Evolutionary conservation across 2,797 vertebrate species (phyloP), one percentile per base, ranked within the genome.

Genomic region (Hydrocynus forskahlii): DNA sequence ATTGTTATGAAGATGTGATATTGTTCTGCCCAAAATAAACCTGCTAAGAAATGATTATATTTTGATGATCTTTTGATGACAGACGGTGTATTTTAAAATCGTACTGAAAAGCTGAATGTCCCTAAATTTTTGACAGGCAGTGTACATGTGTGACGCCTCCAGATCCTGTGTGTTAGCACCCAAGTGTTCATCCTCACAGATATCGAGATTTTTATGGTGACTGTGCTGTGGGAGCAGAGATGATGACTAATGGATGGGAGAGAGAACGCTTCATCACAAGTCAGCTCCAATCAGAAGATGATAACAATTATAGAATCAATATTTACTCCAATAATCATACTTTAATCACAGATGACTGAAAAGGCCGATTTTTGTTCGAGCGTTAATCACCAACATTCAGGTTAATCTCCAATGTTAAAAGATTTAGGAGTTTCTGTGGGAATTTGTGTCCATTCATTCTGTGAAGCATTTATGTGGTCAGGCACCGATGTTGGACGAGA

Each of bases 191-290:
- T 40, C 76, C 75, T 82, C 43, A 57, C 60, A 82, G 68, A 63
- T 52, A 66, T 59, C 14, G 25, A 38, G 29, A 73, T 19, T 25
- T 55, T 73, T 73, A 13, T 55, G 52, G n/a, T n/a, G n/a, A n/a
- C n/a, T n/a, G n/a, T n/a, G n/a, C n/a, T n/a, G 7, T 19, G 19
- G 62, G 81, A 73, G 68, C 59, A 82, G 62, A 48, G 62, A 48
- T 48, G 81, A 55, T 78, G 69, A 74, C 76, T 82, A 82, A 78
- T 60, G 45, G 25, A 67, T 59, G 48, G 72, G 67, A 71, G 55
- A 6, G 19, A 21, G 60, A 66, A 48, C 48, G 60, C 52, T 48
- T 63, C 25, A 40, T 71, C 52, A 29, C 60, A 62, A 82, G 19
- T 78, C 35, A 10, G 59, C 64, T 25, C 0, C 14, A 73, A 38